A percentile compares a stretch with the other conserved stretches of the same genome.
These are phyloP conservation scores for Hypsopygia costalis DNA, from an alignment of 2,888 invertebrate species.

Conservation along the genomic window DNA sequence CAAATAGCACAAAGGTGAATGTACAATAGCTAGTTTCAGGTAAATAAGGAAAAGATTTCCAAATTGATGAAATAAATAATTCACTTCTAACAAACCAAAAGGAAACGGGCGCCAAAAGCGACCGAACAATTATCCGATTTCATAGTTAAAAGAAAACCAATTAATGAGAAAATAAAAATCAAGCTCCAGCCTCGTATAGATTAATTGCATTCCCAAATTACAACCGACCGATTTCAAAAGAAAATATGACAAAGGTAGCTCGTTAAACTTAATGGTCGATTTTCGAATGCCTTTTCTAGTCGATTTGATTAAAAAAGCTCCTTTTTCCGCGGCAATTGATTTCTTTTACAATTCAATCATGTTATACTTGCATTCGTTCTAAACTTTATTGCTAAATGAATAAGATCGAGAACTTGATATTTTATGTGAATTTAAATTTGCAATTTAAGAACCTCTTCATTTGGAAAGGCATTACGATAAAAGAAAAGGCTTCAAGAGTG, in stretches of 20 bases:
- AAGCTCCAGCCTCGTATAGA: slow-evolving; percentile 26
- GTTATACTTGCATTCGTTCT: slow-evolving; percentile 21
- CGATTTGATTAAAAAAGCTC: slow-evolving; percentile 70
- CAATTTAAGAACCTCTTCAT: slow-evolving; percentile 53
- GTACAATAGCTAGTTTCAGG: too few relatives aligned
- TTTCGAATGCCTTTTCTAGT: slow-evolving; percentile 60
- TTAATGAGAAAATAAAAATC: slow-evolving; percentile 25
- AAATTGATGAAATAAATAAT: background rate
- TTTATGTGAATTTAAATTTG: slow-evolving; percentile 23
- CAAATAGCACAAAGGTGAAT: too few relatives aligned
- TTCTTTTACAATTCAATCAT: slow-evolving; percentile 50
- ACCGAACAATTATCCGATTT: slow-evolving; percentile 10
- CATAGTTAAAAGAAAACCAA: slow-evolving; percentile 17
- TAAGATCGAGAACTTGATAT: slow-evolving; percentile 23
- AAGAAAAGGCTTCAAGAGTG: slow-evolving; percentile 54
- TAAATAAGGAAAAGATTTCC: too few relatives aligned
- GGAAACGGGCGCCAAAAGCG: background rate
- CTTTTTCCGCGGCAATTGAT: slow-evolving; percentile 62
- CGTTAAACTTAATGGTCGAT: slow-evolving; percentile 69
- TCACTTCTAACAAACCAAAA: too few relatives aligned
- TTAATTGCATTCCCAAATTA: slow-evolving; percentile 57
- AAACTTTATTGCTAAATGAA: slow-evolving; percentile 24
- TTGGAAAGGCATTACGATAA: slow-evolving; percentile 59
- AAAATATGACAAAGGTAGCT: slow-evolving; percentile 73
- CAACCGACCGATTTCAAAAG: slow-evolving; percentile 51